Conservation (phyloP, 2,888 invertebrate species). For the Phengaris alcon region DNA sequence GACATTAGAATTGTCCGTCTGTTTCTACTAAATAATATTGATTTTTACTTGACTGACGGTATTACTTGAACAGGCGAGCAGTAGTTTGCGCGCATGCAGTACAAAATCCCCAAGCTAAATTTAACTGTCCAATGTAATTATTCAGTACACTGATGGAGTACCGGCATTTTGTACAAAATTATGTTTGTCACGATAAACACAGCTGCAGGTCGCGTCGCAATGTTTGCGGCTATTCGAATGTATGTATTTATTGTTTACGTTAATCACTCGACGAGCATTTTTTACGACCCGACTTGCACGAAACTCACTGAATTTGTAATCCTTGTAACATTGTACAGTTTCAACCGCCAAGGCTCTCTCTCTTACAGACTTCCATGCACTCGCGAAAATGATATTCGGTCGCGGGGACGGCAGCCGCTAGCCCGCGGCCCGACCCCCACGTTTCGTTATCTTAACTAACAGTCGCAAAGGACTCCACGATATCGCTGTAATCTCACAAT, state of each 20-base stretch:
- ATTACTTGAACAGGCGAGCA: background rate
- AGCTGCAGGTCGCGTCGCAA: constrained; percentile 24
- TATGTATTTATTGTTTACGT: background rate
- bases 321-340: constrained; percentile 34
- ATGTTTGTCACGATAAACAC: constrained; percentile 11
- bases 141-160: background rate
- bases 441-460: constrained; percentile 63
- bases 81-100: constrained; percentile 8
- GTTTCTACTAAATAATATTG: background rate
- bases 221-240: background rate
- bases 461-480: constrained; percentile 64
- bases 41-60: background rate
- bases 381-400: constrained; percentile 85
- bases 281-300: constrained; percentile 13
- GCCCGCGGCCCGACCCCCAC: constrained; percentile 60
- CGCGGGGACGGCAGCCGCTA: constrained; percentile 79
- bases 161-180: constrained; percentile 17
- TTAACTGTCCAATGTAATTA: background rate
- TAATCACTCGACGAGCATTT: background rate
- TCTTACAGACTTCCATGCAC: constrained; percentile 88
- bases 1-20: background rate
- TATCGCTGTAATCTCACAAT: constrained; percentile 71
- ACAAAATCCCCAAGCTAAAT: background rate
- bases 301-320: background rate
- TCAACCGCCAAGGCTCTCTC: constrained; percentile 62